A percentile compares a stretch with the other conserved stretches of the same genome.
Evolutionary conservation across 2,797 vertebrate species (phyloP).

Genomic region (Megalops cyprinoides): DNA sequence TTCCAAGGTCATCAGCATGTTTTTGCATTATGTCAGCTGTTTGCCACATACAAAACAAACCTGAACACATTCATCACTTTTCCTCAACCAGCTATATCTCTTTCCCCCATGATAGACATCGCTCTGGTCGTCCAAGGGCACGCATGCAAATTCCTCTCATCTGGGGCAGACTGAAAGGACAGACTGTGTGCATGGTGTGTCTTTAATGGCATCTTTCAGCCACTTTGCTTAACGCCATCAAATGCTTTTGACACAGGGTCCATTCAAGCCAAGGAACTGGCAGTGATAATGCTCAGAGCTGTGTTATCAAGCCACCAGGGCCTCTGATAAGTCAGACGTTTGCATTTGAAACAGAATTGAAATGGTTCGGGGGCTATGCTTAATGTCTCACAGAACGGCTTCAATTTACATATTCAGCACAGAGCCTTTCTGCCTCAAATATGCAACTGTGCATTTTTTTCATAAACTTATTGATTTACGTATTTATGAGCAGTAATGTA

Average conservation of each 20-base stretch:
- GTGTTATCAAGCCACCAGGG: background rate
- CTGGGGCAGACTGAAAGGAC: background rate
- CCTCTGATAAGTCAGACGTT: background rate
- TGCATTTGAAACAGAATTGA: background rate
- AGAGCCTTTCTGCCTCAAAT: background rate
- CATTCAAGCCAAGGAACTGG: background rate
- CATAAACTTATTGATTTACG: constrained; percentile 21
- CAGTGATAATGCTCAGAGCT: background rate
- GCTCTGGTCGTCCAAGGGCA: background rate
- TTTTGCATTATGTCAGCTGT: background rate
- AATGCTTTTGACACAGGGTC: constrained; percentile 14
- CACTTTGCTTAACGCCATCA: background rate
- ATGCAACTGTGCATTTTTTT: constrained; percentile 24
- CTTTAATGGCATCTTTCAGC: background rate
- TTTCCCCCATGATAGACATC: background rate
- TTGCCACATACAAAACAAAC: background rate
- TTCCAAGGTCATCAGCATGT: constrained; percentile 1
- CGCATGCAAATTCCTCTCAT: background rate
- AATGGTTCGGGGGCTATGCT: background rate
- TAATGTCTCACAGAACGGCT: constrained; percentile 52
- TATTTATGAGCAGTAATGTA: constrained; percentile 34
- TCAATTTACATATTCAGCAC: constrained; percentile 69
- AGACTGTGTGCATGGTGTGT: background rate
- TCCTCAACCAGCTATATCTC: background rate
- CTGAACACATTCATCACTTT: constrained; percentile 8